Conservation (phyloP, 2,888 invertebrate genomes). For the Caenorhabditis sp. region DNA sequence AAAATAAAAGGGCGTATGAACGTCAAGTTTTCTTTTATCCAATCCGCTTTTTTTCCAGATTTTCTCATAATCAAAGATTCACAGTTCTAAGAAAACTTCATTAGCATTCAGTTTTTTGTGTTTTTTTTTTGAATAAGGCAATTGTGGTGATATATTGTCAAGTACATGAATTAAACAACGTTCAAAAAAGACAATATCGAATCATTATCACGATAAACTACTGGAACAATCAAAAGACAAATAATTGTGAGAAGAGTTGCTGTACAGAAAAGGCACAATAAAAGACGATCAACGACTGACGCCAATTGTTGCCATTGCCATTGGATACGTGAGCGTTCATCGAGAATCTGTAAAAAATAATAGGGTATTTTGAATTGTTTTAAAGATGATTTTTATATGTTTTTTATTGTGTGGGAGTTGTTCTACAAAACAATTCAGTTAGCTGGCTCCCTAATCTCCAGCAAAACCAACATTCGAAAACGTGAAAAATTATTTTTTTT, state of each 20-base stretch:
- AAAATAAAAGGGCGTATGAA: conserved; percentile 9
- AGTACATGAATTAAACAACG: conserved; percentile 16
- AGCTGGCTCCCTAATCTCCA: too few relatives aligned
- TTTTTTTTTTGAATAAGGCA: conserved; percentile 1
- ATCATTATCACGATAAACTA: conserved; percentile 43
- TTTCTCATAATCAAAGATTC: background rate
- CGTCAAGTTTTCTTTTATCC: conserved; percentile 4
- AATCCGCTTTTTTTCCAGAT: background rate
- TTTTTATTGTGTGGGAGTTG: too few relatives aligned
- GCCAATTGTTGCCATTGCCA: conserved; percentile 70
- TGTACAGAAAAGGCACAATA: conserved; percentile 81
- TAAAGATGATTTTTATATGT: background rate
- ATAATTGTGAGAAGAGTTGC: conserved; percentile 83
- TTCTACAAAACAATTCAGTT: too few relatives aligned
- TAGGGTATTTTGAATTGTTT: background rate
- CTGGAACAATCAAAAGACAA: conserved; percentile 76
- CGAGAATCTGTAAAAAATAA: conserved; percentile 55
- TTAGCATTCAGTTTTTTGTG: background rate
- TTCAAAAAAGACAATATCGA: conserved; percentile 30
- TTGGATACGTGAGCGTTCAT: conserved; percentile 64
- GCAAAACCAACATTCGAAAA: too few relatives aligned
- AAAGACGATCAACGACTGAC: conserved; percentile 72
- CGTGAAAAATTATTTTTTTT: too few relatives aligned
- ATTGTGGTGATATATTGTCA: background rate
- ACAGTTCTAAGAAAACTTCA: background rate